phyloP scores from a whole-genome alignment of 2,113 vertebrate species.

The Hippocampus guttulatus region DNA sequence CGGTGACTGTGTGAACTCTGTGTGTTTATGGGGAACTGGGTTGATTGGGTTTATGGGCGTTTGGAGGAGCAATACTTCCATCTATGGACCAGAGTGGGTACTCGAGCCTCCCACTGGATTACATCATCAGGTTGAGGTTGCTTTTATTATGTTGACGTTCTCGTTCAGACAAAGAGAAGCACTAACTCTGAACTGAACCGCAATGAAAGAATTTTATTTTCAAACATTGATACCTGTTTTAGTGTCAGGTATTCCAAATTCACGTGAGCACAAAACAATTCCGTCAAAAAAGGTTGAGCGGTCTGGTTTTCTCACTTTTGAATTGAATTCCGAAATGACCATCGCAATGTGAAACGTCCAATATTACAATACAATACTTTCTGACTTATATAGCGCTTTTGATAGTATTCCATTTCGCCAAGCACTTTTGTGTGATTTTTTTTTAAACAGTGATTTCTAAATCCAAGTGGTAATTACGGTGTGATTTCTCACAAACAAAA shows the following conservation, averaged over 20 bases:
- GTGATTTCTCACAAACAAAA: neutral
- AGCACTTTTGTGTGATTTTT: neutral
- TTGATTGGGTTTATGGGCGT: conserved; percentile 51
- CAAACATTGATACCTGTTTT: neutral
- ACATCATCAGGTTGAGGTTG: conserved; percentile 66
- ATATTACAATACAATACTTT: too few relatives aligned
- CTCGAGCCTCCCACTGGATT: conserved; percentile 43
- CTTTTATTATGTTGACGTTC: conserved; percentile 29
- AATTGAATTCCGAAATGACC: too few relatives aligned
- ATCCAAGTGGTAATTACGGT: neutral
- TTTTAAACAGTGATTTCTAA: neutral
- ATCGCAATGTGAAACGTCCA: too few relatives aligned
- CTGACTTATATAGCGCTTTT: too few relatives aligned
- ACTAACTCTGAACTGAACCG: neutral
- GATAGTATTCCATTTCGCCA: neutral
- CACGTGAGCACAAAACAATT: neutral
- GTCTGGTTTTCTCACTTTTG: too few relatives aligned
- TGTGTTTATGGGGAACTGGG: conserved; percentile 67
- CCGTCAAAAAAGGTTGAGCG: too few relatives aligned
- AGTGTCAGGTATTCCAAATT: neutral
- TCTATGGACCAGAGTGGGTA: conserved; percentile 59
- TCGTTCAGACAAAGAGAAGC: conserved; percentile 68
- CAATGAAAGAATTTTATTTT: too few relatives aligned
- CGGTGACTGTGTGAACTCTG: conserved; percentile 69
- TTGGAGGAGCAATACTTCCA: conserved; percentile 78